Base-by-base conservation (phyloP, 2,797 vertebrate genomes). In the Gymnothorax reevesii region DNA sequence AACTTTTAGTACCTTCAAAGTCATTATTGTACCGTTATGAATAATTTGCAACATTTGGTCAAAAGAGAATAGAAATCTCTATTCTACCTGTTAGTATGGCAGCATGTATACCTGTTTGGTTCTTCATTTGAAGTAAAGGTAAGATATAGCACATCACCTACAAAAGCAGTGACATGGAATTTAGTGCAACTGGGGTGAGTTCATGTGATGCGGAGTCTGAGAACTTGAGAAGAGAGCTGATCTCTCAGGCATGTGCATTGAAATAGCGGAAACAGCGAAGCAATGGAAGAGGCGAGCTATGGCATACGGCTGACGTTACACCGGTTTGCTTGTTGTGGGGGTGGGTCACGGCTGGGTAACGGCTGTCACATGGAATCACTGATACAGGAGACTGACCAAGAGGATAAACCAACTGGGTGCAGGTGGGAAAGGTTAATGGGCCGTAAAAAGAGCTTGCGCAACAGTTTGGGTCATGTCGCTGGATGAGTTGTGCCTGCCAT, bases 331-430 rank as follows among this genome's bases (percentile, higher is more conserved):
- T 42, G 33, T 42, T 42, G 79, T 9, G 12, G 25, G 77, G 22
- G 57, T 42, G 1, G 52, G 33, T 42, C 33, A 42, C 33, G 33
- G 33, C 33, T 42, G 33, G 17, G 60, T 57, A 49, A n/a, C 9
- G 73, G 25, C 25, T 5, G 12, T 27, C 27, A 27, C 4, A 33
- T 73, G 69, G 69, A n/a, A 33, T 73, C 20, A 10, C 33, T 33
- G n/a, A 27, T 73, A 73, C 33, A 25, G 27, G 69, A 12, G 27
- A 27, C 69, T 71, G 71, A 75, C 54, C 83, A 79, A 54, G 85
- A 88, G 62, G 25, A 62, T 89, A 89, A 83, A 84, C 83, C 20
- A 73, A 88, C 88, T 85, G 83, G 88, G 87, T 90, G 87, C 86
- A 87, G 89, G 90, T 93, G 77, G 83, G 88, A 75, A 85, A 87